Base-by-base conservation (phyloP, 2,797 vertebrate species). In the Anguilla anguilla region DNA sequence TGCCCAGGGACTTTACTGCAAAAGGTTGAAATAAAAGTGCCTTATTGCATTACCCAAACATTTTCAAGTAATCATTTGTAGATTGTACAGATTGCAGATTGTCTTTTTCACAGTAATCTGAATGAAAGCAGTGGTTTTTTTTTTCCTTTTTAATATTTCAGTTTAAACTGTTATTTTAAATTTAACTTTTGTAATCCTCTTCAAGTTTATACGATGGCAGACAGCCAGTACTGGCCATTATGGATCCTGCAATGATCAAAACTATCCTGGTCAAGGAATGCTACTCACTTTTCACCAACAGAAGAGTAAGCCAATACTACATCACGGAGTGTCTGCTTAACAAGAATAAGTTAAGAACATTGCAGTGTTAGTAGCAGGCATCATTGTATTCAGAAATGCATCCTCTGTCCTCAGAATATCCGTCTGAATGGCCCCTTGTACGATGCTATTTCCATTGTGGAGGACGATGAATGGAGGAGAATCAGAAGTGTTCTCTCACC, bases 241-340 rank as follows among this genome's bases (percentile, higher is more conserved):
- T 94, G 88, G 97, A 97, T 49, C 93, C 95, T 0, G 5, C 89
- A 81, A 91, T 97, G 87, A 90, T 97, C 83, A 97, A 96, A 94
- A 90, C 90, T 0, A 57, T 97, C 89, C 91, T 97, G 83, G 86
- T 97, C 64, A 97, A 97, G 91, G 97, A 97, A 86, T 97, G 96
- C 90, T 96, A 96, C 90, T 91, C 89, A 3, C 0, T 93, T 89
- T 97, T 97, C 88, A 96, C 95, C 83, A 97, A 97, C 86, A 93
- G 92, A 89, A 91, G 95, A 91, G 96, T 97, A 94, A 19, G n/a
- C 51, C 39, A 77, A 61, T 43, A 43, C 82, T 22, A 6, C 46
- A 25, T 53, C 79, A 83, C 22, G 59, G 19, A 49, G 7, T 51
- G n/a, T 53, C 82, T 83, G 79, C 51, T 51, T 82, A 25, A 22